A percentile compares a stretch with the other conserved stretches of the same genome.
Conservation (phyloP, 2,797 vertebrate genomes). For the Sylvilagus floridanus region DNA sequence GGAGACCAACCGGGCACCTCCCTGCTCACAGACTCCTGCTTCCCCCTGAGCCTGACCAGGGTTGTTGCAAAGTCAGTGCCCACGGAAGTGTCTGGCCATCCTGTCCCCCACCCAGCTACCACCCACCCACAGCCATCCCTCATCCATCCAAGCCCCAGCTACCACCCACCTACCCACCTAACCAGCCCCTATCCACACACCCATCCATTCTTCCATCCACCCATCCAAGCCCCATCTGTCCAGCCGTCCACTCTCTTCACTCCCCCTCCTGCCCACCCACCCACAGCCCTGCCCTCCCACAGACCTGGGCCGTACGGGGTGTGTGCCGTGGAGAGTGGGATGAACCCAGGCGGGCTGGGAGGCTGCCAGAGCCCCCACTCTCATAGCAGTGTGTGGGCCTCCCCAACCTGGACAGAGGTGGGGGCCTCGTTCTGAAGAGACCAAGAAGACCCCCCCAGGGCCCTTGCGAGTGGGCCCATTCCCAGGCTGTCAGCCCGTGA, state of each 20-base stretch:
- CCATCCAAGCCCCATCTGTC: too few species aligned
- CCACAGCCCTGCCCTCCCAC: neutral
- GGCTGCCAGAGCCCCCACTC: neutral
- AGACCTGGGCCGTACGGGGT: too few species aligned
- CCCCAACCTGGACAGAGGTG: neutral
- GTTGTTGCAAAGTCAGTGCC: neutral
- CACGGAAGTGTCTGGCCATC: neutral
- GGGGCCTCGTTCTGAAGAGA: neutral
- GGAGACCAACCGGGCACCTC: neutral
- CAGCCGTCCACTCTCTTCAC: neutral
- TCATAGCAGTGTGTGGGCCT: rapidly evolving
- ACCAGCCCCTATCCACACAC: too few species aligned
- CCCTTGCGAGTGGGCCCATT: too few species aligned
- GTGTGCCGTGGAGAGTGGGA: neutral
- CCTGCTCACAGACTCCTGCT: neutral
- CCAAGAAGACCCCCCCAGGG: too few species aligned
- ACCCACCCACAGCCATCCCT: neutral
- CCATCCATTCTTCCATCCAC: neutral
- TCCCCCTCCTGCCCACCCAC: too few species aligned
- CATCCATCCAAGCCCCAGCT: too few species aligned
- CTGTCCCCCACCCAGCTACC: too few species aligned
- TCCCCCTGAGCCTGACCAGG: neutral
- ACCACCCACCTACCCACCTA: rapidly evolving
- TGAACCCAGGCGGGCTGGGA: neutral
- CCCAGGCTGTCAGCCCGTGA: too few species aligned